These are phyloP conservation scores for Plemyria rubiginata DNA, from an alignment of 2,888 invertebrate species.

Conservation along the genomic window DNA sequence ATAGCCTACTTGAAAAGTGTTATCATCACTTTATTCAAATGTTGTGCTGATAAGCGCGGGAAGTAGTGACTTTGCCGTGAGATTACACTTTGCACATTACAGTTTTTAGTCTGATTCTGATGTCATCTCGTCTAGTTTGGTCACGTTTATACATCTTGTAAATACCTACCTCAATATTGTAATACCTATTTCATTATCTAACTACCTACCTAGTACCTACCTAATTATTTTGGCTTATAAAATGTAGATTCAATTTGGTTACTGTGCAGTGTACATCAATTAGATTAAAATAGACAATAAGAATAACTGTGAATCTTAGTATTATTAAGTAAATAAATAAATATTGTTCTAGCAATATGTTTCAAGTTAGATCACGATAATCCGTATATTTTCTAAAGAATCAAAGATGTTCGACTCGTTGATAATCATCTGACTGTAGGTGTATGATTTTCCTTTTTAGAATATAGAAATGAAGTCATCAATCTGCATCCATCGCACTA, in stretches of 20 bases:
- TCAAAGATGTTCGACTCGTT: background rate
- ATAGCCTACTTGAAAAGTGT: background rate
- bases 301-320: too few species aligned
- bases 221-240: too few species aligned
- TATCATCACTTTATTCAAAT: constrained; percentile 3
- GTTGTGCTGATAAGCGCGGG: constrained; percentile 8
- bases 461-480: constrained; percentile 2
- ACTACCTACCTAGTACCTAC: too few species aligned
- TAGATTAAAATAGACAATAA: too few species aligned
- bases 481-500: background rate
- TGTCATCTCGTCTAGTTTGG: constrained; percentile 15
- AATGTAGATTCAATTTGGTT: too few species aligned
- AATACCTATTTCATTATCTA: too few species aligned
- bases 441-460: constrained; percentile 7
- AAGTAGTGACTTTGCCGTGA: constrained; percentile 1
- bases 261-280: too few species aligned
- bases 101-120: constrained; percentile 19
- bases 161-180: too few species aligned
- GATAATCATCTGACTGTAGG: background rate
- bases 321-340: too few species aligned
- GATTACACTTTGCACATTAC: constrained; percentile 9
- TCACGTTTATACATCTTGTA: constrained; percentile 15
- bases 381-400: background rate
- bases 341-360: too few species aligned
- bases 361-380: too few species aligned